These are phyloP conservation scores for Meta bourneti DNA, from an alignment of 2,888 invertebrate species.

Conservation along the genomic window DNA sequence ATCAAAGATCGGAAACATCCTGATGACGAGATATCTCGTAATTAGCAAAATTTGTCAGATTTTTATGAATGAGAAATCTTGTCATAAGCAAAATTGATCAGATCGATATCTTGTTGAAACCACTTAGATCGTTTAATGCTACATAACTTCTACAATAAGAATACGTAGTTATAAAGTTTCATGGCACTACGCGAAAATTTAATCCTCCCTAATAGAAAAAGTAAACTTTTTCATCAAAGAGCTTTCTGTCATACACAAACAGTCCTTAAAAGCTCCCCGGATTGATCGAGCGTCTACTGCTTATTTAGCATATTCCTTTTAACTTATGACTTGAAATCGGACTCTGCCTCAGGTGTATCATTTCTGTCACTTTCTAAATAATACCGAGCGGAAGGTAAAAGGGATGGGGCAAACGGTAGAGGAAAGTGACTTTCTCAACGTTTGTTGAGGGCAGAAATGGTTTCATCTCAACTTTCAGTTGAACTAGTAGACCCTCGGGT, in stretches of 20 bases:
- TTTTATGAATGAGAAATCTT: too few species aligned
- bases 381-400: not conserved
- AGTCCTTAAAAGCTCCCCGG: too few species aligned
- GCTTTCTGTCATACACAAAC: not conserved
- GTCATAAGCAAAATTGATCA: too few species aligned
- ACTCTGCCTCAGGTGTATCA: not conserved
- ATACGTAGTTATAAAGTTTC: too few species aligned
- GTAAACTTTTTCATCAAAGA: not conserved
- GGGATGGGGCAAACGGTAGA: not conserved
- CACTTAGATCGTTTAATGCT: too few species aligned
- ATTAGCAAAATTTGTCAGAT: too few species aligned
- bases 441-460: not conserved
- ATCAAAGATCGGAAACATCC: too few species aligned
- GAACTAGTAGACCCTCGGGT: not conserved
- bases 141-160: too few species aligned
- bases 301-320: conserved; percentile 34
- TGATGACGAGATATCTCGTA: too few species aligned
- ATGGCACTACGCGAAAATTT: too few species aligned
- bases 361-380: conserved; percentile 27
- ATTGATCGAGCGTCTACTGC: not conserved
- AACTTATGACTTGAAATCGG: not conserved
- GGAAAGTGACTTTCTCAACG: not conserved
- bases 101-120: too few species aligned
- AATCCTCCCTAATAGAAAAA: too few species aligned
- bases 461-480: not conserved